Conservation (phyloP, 2,888 invertebrate species). For the Amorpha juglandis region DNA sequence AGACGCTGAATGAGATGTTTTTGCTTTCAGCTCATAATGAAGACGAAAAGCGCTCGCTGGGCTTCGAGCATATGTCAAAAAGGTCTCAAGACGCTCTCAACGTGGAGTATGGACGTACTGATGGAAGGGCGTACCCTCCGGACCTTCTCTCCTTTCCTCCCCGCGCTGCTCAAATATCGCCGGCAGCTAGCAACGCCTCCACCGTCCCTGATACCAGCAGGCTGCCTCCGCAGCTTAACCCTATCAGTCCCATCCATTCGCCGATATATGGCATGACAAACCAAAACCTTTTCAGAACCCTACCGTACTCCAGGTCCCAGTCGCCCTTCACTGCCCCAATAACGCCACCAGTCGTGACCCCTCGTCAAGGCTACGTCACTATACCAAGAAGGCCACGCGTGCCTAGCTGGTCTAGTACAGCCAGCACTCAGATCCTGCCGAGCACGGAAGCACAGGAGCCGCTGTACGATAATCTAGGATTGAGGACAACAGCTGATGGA, state of each 20-base stretch:
- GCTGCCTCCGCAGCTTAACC: conserved; percentile 82
- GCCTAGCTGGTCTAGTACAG: conserved; percentile 90
- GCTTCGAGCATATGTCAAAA: conserved; percentile 85
- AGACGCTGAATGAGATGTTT: conserved; percentile 17
- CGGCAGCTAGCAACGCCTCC: conserved; percentile 92
- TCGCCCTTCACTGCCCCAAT: conserved; percentile 89
- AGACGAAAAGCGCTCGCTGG: conserved; percentile 88
- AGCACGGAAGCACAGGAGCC: conserved; percentile 87
- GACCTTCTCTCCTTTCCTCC: conserved; percentile 92
- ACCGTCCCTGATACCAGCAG: conserved; percentile 90
- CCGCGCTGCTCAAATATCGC: conserved; percentile 88
- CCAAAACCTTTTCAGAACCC: conserved; percentile 89
- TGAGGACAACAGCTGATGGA: conserved; percentile 94
- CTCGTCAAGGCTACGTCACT: conserved; percentile 93
- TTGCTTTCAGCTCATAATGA: conserved; percentile 83
- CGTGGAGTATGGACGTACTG: conserved; percentile 81
- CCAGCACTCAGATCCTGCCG: conserved; percentile 80
- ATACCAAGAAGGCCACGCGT: conserved; percentile 93
- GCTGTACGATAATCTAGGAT: conserved; percentile 93
- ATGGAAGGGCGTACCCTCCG: conserved; percentile 88
- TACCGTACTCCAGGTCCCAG: conserved; percentile 91
- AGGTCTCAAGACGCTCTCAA: conserved; percentile 83
- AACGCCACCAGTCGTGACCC: conserved; percentile 87
- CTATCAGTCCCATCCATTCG: conserved; percentile 87
- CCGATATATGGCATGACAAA: conserved; percentile 86